Conservation (phyloP, 2,113 vertebrate species). For the Glaucidium brasilianum region DNA sequence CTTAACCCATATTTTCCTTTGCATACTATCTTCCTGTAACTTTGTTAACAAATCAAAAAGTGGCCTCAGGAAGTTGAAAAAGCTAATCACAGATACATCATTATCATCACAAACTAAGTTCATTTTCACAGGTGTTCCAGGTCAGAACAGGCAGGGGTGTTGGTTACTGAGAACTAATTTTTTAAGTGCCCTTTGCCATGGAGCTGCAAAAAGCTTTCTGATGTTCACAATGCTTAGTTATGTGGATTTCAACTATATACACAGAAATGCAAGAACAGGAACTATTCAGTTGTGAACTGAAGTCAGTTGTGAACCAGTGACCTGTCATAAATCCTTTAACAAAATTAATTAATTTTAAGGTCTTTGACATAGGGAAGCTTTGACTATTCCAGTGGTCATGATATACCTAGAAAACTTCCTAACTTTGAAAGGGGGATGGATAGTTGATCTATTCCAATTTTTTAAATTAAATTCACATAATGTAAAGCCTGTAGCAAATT, state of each 20-base stretch:
- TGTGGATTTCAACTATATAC: background rate
- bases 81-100: background rate
- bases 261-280: background rate
- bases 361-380: background rate
- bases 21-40: background rate
- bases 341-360: background rate
- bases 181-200: background rate
- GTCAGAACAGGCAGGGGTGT: background rate
- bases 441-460: background rate
- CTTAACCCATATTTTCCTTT: background rate
- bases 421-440: background rate
- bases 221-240: background rate
- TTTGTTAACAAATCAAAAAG: background rate
- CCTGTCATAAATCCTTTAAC: background rate
- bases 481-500: background rate
- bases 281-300: conserved; percentile 3
- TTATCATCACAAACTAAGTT: background rate
- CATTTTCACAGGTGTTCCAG: background rate
- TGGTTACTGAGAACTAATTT: background rate
- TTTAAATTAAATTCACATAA: background rate
- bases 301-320: background rate
- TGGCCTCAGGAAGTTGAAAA: background rate
- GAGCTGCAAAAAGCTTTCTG: background rate
- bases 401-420: background rate
- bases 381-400: background rate